Evolutionary conservation across 2,113 vertebrate genomes (phyloP).

Genomic region (Scartelaos histophorus): DNA sequence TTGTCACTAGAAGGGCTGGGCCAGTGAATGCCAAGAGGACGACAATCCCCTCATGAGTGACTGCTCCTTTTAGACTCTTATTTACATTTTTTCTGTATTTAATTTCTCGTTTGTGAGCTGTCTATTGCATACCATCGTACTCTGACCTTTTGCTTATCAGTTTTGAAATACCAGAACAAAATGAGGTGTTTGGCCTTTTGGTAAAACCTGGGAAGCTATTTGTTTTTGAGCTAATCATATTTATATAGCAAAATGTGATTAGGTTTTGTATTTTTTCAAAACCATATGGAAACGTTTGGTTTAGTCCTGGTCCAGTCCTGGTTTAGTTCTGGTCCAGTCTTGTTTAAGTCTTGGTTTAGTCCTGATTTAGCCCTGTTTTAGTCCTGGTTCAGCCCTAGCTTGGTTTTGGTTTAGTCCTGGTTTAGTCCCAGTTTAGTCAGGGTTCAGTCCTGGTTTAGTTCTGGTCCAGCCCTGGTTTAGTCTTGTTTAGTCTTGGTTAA

Average conservation of each 20-base stretch:
- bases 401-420: too few species aligned
- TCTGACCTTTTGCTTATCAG: neutral
- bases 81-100: conserved; percentile 8
- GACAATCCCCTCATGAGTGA: conserved; percentile 14
- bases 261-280: neutral
- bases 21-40: conserved; percentile 14
- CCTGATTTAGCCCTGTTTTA: too few species aligned
- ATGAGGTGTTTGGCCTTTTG: neutral
- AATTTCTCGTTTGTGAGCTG: neutral
- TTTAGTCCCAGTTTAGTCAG: too few species aligned
- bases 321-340: too few species aligned
- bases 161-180: conserved; percentile 1
- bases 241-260: neutral
- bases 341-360: too few species aligned
- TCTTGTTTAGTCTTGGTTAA: too few species aligned
- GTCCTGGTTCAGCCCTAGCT: too few species aligned
- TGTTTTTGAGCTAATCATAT: neutral
- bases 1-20: conserved; percentile 12
- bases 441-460: too few species aligned
- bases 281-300: too few species aligned
- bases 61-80: conserved; percentile 12
- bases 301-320: too few species aligned
- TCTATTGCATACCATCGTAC: conserved; percentile 2
- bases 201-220: neutral
- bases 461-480: too few species aligned